Conservation (phyloP, 2,797 vertebrate genomes). For the Poecile montanus region DNA sequence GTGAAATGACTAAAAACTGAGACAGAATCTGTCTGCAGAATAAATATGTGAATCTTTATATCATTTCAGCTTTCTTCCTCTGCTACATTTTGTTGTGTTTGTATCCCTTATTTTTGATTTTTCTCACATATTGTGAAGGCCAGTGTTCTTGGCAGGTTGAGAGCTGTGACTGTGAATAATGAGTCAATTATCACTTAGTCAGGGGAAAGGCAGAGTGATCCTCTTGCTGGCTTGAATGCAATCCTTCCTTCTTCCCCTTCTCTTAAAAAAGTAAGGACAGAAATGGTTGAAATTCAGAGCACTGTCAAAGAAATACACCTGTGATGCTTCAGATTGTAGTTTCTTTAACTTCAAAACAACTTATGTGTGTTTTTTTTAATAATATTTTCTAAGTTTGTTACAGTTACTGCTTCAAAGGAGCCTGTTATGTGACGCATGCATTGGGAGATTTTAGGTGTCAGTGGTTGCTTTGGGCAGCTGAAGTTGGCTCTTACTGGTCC, state of each 20-base stretch:
- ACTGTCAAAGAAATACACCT: conserved; percentile 33
- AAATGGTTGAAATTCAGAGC: conserved; percentile 58
- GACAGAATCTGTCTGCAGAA: background rate
- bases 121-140: conserved; percentile 15
- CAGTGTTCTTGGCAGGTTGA: conserved; percentile 58
- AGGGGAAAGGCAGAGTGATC: conserved; percentile 47
- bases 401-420: background rate
- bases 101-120: conserved; percentile 38
- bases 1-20: conserved; percentile 1
- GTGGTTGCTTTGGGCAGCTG: background rate
- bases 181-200: conserved; percentile 66
- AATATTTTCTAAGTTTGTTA: conserved; percentile 48
- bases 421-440: background rate
- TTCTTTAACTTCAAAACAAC: conserved; percentile 51
- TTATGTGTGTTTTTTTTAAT: conserved; percentile 48
- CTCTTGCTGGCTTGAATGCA: conserved; percentile 26
- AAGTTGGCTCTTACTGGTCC: background rate
- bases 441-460: background rate
- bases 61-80: background rate
- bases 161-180: conserved; percentile 69
- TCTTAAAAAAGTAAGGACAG: conserved; percentile 53
- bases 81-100: conserved; percentile 5
- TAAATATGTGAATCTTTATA: background rate
- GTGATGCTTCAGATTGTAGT: conserved; percentile 17
- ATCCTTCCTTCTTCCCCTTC: conserved; percentile 24